These are phyloP conservation scores for Panopea generosa DNA, from an alignment of 2,888 invertebrate genomes.

Conservation along the genomic window DNA sequence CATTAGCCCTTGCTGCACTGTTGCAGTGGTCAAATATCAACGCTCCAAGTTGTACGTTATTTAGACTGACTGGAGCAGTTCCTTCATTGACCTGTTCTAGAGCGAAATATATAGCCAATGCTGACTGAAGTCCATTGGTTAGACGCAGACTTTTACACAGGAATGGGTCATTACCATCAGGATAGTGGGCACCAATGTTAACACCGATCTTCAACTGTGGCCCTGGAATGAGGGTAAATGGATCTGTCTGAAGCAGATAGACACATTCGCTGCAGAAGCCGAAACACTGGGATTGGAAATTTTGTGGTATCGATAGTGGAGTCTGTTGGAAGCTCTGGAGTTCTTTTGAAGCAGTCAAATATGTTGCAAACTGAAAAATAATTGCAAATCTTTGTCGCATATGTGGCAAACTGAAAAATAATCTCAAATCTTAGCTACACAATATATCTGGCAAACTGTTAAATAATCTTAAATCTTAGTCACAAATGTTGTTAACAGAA, in stretches of 20 bases:
- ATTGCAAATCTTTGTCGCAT: too few species aligned
- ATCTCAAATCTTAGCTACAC: too few species aligned
- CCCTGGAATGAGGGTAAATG: slow-evolving; percentile 52
- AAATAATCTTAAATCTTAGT: too few species aligned
- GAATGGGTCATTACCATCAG: slow-evolving; percentile 63
- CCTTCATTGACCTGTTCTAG: slow-evolving; percentile 70
- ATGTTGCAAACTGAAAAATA: slow-evolving; percentile 71
- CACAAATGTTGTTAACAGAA: too few species aligned
- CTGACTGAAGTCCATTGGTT: slow-evolving; percentile 74
- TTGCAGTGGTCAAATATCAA: slow-evolving; percentile 79
- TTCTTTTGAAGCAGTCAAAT: slow-evolving; percentile 39
- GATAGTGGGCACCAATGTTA: slow-evolving; percentile 71
- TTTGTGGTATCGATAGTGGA: slow-evolving; percentile 34
- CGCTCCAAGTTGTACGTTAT: slow-evolving; percentile 72
- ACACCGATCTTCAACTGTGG: slow-evolving; percentile 77
- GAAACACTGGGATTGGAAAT: slow-evolving; percentile 60
- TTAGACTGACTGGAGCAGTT: slow-evolving; percentile 67
- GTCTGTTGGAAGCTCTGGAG: slow-evolving; percentile 36
- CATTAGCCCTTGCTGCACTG: slow-evolving; percentile 67
- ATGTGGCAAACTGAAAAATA: too few species aligned
- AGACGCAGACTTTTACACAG: slow-evolving; percentile 69
- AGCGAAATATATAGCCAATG: slow-evolving; percentile 74
- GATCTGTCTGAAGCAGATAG: slow-evolving; percentile 67
- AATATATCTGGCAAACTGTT: too few species aligned
- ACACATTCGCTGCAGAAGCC: slow-evolving; percentile 74